Percentiles rank a stretch among this genome's conserved stretches.
Evolutionary conservation across 1,140 invertebrate species (phyloP).

Genomic region (Octopus bimaculoides): DNA sequence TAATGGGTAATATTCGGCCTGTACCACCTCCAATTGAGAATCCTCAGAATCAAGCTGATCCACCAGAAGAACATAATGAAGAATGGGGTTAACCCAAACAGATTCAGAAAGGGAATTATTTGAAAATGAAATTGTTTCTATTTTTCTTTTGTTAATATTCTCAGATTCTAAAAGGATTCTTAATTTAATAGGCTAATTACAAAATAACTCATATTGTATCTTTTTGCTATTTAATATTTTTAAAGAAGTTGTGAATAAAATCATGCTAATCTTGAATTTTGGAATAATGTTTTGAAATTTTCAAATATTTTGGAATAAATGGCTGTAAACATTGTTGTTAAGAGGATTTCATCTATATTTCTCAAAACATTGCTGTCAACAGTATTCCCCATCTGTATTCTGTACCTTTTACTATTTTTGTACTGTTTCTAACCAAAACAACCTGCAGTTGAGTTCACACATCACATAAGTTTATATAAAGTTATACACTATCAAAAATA

Average conservation of each 20-base stretch:
- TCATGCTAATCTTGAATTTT: too few relatives aligned
- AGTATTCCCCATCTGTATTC: too few relatives aligned
- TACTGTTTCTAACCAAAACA: too few relatives aligned
- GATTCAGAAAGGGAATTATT: slow-evolving; percentile 33
- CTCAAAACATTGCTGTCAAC: neutral
- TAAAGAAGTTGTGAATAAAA: too few relatives aligned
- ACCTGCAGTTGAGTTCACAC: too few relatives aligned
- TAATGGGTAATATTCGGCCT: slow-evolving; percentile 67
- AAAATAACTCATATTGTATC: too few relatives aligned
- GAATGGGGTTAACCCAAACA: slow-evolving; percentile 18
- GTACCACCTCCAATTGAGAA: slow-evolving; percentile 54
- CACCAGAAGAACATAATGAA: slow-evolving; percentile 32
- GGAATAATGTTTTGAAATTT: neutral
- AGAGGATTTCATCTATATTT: slow-evolving; percentile 8
- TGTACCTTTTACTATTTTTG: too few relatives aligned
- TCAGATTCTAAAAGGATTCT: neutral
- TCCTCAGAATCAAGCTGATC: slow-evolving; percentile 43
- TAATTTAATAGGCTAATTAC: slow-evolving; percentile 2
- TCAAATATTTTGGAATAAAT: neutral
- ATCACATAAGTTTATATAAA: too few relatives aligned
- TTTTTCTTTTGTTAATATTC: neutral
- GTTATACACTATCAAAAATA: too few relatives aligned
- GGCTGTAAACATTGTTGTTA: neutral
- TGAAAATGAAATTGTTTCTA: neutral
- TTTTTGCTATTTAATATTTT: too few relatives aligned